Conservation (phyloP, 2,888 invertebrate genomes). For the Odiellus spinosus region DNA sequence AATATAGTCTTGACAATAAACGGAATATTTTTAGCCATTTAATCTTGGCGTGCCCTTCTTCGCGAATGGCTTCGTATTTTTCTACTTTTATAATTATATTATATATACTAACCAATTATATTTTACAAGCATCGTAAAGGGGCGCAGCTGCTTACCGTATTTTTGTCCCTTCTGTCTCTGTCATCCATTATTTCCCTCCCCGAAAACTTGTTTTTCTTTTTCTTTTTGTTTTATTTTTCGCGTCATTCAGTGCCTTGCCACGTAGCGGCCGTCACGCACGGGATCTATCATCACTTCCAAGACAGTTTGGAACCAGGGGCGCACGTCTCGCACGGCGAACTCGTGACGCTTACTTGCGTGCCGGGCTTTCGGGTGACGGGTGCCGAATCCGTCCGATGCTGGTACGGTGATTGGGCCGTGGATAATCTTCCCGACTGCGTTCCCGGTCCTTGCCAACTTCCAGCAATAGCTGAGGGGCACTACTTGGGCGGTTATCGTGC, state of each 20-base stretch:
- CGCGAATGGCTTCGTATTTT: too few relatives aligned
- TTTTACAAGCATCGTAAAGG: too few relatives aligned
- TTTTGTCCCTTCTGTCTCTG: too few relatives aligned
- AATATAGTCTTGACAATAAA: too few relatives aligned
- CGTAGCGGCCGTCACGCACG: slow-evolving; percentile 47
- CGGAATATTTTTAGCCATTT: too few relatives aligned
- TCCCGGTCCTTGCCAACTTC: slow-evolving; percentile 56
- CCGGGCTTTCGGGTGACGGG: slow-evolving; percentile 48
- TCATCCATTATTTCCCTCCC: too few relatives aligned
- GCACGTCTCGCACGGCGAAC: slow-evolving; percentile 48
- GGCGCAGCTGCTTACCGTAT: too few relatives aligned
- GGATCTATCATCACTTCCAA: slow-evolving; percentile 19
- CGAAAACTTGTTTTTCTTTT: slow-evolving; percentile 2
- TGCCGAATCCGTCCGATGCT: slow-evolving; percentile 53
- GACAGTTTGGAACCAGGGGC: slow-evolving; percentile 37
- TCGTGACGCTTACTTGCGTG: slow-evolving; percentile 57
- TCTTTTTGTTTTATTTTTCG: not conserved
- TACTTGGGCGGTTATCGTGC: slow-evolving; percentile 60
- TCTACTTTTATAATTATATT: too few relatives aligned
- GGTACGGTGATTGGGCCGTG: slow-evolving; percentile 66
- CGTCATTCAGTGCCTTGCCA: slow-evolving; percentile 19
- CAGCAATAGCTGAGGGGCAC: slow-evolving; percentile 47
- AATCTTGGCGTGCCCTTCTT: too few relatives aligned
- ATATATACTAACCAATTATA: too few relatives aligned
- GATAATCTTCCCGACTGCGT: slow-evolving; percentile 58